Base-by-base conservation (phyloP, 1,140 invertebrate genomes). In the Pogonus chalceus region DNA sequence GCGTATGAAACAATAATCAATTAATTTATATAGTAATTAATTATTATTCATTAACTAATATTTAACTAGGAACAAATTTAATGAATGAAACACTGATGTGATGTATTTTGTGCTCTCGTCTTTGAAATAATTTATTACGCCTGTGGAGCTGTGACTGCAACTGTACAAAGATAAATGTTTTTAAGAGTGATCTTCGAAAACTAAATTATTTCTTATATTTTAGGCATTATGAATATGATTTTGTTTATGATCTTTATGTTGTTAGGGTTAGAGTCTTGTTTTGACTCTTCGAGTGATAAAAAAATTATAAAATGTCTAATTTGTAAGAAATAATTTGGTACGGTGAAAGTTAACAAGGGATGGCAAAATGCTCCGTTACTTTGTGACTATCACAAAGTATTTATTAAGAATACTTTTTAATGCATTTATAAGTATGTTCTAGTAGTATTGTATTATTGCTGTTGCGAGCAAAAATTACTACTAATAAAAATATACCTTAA, bases 111-210 rank as follows among this genome's bases (percentile, higher is more conserved):
- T 43, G 3, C 18, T 18, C 9, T 12, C 18, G 9, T 12, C 37
- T 43, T 16, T 43, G 7, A 43, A 43, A 4, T 43, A 10, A 18
- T 12, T 43, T 12, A 43, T 43, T 43, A 43, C 37, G 37, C 51
- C 47, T 50, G 35, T 60, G 57, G 57, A 60, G 59, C 59, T 60
- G 59, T 60, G 59, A 60, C 60, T 59, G 58, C 60, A 59, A 57
- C 60, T 43, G 37, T 43, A 43, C 37, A 43, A 43, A 43, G 37
- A 43, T 43, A 43, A n/a, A 43, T 43, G 9, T 10, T 43, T 18
- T 43, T 43, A 43, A n/a, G n/a, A n/a, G n/a, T n/a, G n/a, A n/a
- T n/a, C n/a, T n/a, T n/a, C n/a, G n/a, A n/a, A n/a, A n/a, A n/a
- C n/a, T n/a, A n/a, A n/a, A n/a, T n/a, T n/a, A n/a, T n/a, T n/a